These are phyloP conservation scores for Mus caroli DNA, from an alignment of 2,797 vertebrate genomes.

Conservation along the genomic window DNA sequence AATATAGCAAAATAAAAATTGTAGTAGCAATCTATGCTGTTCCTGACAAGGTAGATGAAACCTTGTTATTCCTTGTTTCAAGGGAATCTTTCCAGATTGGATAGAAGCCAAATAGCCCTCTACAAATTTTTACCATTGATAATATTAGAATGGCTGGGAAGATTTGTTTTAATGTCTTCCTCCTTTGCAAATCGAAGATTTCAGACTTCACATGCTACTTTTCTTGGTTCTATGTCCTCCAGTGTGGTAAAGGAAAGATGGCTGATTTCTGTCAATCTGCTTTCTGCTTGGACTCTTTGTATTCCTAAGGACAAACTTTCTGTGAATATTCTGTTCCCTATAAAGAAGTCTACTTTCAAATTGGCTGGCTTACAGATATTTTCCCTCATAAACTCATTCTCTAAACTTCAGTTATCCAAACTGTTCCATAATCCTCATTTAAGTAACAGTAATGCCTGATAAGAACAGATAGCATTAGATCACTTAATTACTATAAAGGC, in stretches of 20 bases:
- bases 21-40: neutral
- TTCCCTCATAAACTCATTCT: neutral
- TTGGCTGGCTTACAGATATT: neutral
- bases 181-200: neutral
- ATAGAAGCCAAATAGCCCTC: constrained; percentile 10
- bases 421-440: neutral
- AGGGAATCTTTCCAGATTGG: constrained; percentile 9
- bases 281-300: neutral
- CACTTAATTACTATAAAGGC: neutral
- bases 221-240: neutral
- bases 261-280: neutral
- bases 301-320: neutral
- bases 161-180: neutral
- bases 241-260: neutral
- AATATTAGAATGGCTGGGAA: neutral
- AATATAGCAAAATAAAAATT: constrained; percentile 43
- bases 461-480: neutral
- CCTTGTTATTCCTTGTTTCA: neutral
- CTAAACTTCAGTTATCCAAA: neutral
- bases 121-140: neutral
- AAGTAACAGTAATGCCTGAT: neutral
- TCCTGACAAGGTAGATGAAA: constrained; percentile 54
- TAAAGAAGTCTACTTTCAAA: neutral
- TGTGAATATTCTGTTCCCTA: neutral
- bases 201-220: neutral